phyloP scores from a whole-genome alignment of 2,888 invertebrate species.

The Eilema depressum region DNA sequence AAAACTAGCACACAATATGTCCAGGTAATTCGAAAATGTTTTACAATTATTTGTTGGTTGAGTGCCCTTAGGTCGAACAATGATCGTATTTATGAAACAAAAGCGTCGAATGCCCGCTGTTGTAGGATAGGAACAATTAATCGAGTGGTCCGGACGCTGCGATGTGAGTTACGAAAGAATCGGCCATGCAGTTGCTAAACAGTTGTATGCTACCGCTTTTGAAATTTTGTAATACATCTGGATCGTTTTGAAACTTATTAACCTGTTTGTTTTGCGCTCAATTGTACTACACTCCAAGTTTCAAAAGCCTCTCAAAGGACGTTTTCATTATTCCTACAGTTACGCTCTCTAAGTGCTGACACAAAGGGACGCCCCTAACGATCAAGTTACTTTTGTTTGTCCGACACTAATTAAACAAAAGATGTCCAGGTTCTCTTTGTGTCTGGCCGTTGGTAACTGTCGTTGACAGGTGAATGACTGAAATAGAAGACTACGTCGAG shows the following conservation, averaged over 20 bases:
- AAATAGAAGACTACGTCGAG: slow-evolving; percentile 57
- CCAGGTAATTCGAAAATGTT: slow-evolving; percentile 46
- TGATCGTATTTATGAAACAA: slow-evolving; percentile 70
- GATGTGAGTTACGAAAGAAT: slow-evolving; percentile 80
- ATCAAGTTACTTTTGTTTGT: slow-evolving; percentile 84
- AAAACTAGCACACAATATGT: slow-evolving; percentile 49
- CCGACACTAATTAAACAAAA: slow-evolving; percentile 82
- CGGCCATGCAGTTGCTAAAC: slow-evolving; percentile 80
- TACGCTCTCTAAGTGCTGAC: slow-evolving; percentile 63
- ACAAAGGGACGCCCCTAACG: slow-evolving; percentile 78
- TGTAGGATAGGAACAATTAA: slow-evolving; percentile 83
- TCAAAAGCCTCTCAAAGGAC: slow-evolving; percentile 77
- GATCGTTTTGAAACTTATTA: slow-evolving; percentile 86
- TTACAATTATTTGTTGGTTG: slow-evolving; percentile 47
- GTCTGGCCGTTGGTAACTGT: slow-evolving; percentile 61
- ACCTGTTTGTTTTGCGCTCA: slow-evolving; percentile 81
- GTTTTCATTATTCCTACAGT: slow-evolving; percentile 74
- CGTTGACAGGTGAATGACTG: slow-evolving; percentile 72
- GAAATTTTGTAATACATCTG: slow-evolving; percentile 84
- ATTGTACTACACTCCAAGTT: slow-evolving; percentile 70
- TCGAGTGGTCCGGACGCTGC: slow-evolving; percentile 85
- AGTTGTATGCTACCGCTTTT: slow-evolving; percentile 83
- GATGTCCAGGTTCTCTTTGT: slow-evolving; percentile 70
- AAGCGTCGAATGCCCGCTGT: slow-evolving; percentile 72
- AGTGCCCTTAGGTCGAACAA: slow-evolving; percentile 54